Evolutionary conservation across 2,113 vertebrate genomes (phyloP).

Genomic region (Equus quagga): DNA sequence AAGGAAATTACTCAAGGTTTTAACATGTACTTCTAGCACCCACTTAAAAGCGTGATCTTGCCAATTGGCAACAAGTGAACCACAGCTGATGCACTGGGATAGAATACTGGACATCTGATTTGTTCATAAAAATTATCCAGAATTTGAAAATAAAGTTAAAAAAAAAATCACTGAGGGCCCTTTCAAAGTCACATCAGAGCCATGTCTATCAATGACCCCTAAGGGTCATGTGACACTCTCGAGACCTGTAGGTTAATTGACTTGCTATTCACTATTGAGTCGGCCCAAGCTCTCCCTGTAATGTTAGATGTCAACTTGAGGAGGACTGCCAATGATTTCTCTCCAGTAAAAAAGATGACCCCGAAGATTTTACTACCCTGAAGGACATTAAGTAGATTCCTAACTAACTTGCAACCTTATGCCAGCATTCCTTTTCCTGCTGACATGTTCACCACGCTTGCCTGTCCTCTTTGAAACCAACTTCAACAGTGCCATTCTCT

Average conservation of each 20-base stretch:
- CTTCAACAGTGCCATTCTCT: neutral
- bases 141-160: neutral
- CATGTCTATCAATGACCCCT: too few relatives aligned
- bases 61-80: too few relatives aligned
- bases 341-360: too few relatives aligned
- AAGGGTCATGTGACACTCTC: neutral
- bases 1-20: neutral
- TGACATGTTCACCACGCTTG: too few relatives aligned
- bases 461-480: neutral
- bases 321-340: neutral
- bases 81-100: neutral
- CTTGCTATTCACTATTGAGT: neutral
- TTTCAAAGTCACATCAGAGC: neutral
- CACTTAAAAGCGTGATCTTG: neutral
- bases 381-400: neutral
- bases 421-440: neutral
- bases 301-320: neutral
- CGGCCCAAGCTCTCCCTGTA: neutral
- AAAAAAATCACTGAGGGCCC: neutral
- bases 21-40: neutral
- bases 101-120: neutral
- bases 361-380: neutral
- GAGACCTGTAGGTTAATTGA: neutral
- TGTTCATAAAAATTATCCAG: neutral
- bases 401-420: neutral